phyloP scores from a whole-genome alignment of 2,888 invertebrate genomes.

The Yponomeuta sedellus region DNA sequence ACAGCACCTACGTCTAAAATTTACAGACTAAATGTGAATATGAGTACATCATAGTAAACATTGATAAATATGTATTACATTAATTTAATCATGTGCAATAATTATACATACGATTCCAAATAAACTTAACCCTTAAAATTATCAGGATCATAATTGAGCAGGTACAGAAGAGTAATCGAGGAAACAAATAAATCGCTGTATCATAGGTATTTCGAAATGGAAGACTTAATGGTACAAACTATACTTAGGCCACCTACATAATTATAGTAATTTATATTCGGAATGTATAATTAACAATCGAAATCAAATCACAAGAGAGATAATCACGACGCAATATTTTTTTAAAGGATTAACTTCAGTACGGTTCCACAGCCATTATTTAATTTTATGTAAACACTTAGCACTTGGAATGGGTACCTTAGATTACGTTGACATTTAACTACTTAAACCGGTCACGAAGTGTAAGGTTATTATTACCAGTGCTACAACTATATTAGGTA shows the following conservation, averaged over 20 bases:
- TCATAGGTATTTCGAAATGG: slow-evolving; percentile 51
- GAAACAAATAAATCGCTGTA: slow-evolving; percentile 6
- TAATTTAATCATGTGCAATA: slow-evolving; percentile 25
- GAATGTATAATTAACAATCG: slow-evolving; percentile 36
- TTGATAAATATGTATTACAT: slow-evolving; percentile 9
- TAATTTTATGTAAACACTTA: slow-evolving; percentile 55
- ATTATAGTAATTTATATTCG: slow-evolving; percentile 43
- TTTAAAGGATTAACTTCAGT: slow-evolving; percentile 65
- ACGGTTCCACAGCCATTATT: slow-evolving; percentile 71
- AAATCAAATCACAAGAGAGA: slow-evolving; percentile 43
- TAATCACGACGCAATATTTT: slow-evolving; percentile 41
- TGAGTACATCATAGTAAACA: slow-evolving; percentile 22
- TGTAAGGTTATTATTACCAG: neutral
- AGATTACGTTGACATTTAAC: neutral
- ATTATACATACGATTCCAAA: slow-evolving; percentile 20
- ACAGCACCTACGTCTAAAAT: no score
- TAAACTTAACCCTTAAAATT: slow-evolving; percentile 25
- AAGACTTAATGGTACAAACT: slow-evolving; percentile 54
- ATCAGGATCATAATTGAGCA: slow-evolving; percentile 53
- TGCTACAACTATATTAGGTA: neutral
- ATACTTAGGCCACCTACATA: slow-evolving; percentile 43
- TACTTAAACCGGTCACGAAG: neutral
- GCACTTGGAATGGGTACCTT: slow-evolving; percentile 45
- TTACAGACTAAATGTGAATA: neutral
- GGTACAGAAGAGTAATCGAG: slow-evolving; percentile 43